Evolutionary conservation across 2,797 vertebrate genomes (phyloP).

Genomic region (Gobionotothen gibberifrons): DNA sequence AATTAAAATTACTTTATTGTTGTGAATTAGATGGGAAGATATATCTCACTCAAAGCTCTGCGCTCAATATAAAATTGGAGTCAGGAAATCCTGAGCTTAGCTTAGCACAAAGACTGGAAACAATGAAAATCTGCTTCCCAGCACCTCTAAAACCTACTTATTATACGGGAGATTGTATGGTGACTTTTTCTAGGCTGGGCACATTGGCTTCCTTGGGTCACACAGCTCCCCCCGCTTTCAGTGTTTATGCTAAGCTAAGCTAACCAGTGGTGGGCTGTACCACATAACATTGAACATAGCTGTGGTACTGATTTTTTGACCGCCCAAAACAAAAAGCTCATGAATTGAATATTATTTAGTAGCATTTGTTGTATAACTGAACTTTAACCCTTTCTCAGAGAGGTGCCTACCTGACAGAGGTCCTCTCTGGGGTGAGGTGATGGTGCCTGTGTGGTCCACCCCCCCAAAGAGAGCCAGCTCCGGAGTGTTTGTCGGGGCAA

Average conservation of each 20-base stretch:
- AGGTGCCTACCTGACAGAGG: slow-evolving; percentile 74
- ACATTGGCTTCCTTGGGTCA: not conserved
- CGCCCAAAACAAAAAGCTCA: not conserved
- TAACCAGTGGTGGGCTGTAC: not conserved
- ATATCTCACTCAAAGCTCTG: not conserved
- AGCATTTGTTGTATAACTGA: too few relatives aligned
- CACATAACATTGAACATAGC: not conserved
- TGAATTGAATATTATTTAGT: not conserved
- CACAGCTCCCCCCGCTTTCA: not conserved
- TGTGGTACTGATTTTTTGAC: not conserved
- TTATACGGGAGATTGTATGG: not conserved
- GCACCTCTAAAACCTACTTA: not conserved
- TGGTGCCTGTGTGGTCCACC: slow-evolving; percentile 88
- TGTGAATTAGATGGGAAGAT: not conserved
- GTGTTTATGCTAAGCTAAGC: not conserved
- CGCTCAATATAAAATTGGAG: not conserved
- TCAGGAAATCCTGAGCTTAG: not conserved
- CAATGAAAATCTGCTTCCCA: not conserved
- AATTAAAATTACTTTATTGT: not conserved
- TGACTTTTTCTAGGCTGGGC: not conserved
- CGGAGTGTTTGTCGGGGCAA: slow-evolving; percentile 84
- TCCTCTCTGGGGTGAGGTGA: slow-evolving; percentile 91
- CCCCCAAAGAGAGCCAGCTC: slow-evolving; percentile 94
- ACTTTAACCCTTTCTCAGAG: not conserved
- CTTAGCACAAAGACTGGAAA: not conserved